Conservation (phyloP, 2,797 vertebrate genomes). For the Rallus crepitans region DNA sequence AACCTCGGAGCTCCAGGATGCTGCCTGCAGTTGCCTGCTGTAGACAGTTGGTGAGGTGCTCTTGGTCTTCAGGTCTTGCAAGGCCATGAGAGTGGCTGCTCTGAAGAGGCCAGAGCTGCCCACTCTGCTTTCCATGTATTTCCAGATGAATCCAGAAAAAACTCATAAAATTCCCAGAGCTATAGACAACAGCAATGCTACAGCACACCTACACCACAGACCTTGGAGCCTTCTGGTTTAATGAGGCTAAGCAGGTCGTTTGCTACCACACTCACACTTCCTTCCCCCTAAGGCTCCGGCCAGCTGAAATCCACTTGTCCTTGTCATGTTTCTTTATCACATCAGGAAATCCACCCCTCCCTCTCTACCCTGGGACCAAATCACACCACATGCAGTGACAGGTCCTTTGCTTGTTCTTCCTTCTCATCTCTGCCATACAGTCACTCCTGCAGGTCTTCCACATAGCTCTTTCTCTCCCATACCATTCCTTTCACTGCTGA, state of each 20-base stretch:
- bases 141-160: not conserved
- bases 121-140: not conserved
- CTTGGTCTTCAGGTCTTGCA: not conserved
- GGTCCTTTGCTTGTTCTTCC: not conserved
- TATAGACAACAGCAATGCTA: not conserved
- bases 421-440: not conserved
- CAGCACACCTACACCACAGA: not conserved
- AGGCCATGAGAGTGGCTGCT: not conserved
- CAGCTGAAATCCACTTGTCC: not conserved
- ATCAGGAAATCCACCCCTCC: not conserved
- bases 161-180: not conserved
- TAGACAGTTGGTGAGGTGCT: not conserved
- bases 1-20: not conserved
- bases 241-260: not conserved
- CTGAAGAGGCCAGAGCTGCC: not conserved
- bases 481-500: fast-evolving
- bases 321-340: not conserved
- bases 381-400: fast-evolving
- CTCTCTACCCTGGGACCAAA: not conserved
- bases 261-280: not conserved
- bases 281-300: not conserved
- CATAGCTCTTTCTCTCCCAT: not conserved
- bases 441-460: not conserved
- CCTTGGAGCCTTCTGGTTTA: not conserved
- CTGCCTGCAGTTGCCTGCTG: not conserved